These are phyloP conservation scores for Acestrorhynchus altus DNA, from an alignment of 2,797 vertebrate species.

Conservation along the genomic window DNA sequence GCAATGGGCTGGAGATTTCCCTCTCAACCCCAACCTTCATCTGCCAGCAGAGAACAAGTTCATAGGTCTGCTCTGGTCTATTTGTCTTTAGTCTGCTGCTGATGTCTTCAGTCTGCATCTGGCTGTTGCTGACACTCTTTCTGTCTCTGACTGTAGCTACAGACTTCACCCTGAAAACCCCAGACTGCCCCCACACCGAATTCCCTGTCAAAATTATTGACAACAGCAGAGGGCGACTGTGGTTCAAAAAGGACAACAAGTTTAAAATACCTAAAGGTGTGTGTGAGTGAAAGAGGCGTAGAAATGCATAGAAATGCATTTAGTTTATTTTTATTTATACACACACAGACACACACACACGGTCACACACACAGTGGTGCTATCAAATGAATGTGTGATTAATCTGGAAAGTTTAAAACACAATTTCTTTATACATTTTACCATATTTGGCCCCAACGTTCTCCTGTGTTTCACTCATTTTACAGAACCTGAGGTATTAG, in stretches of 20 bases:
- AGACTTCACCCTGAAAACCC: conserved; percentile 86
- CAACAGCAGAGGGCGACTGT: conserved; percentile 83
- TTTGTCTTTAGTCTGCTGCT: neutral
- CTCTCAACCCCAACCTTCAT: conserved; percentile 85
- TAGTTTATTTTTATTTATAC: too few species aligned
- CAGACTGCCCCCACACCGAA: conserved; percentile 86
- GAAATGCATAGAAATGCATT: too few species aligned
- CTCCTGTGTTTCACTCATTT: too few species aligned
- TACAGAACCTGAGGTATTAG: too few species aligned
- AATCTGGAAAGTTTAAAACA: too few species aligned
- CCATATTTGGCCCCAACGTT: too few species aligned
- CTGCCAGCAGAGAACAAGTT: conserved; percentile 93
- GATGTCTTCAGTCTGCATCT: neutral
- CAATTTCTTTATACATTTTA: too few species aligned
- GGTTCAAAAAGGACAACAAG: conserved; percentile 96
- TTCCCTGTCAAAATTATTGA: conserved; percentile 85
- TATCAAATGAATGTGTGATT: too few species aligned
- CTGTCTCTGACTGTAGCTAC: conserved; percentile 77
- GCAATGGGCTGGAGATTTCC: conserved; percentile 85
- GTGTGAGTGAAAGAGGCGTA: neutral
- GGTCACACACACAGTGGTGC: too few species aligned
- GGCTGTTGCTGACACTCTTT: neutral
- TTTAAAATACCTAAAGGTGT: conserved; percentile 97
- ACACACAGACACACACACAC: too few species aligned
- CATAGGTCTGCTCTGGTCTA: conserved; percentile 81